Evolutionary conservation across 1,140 invertebrate species (phyloP).

Genomic region (Temnothorax curvispinosus): DNA sequence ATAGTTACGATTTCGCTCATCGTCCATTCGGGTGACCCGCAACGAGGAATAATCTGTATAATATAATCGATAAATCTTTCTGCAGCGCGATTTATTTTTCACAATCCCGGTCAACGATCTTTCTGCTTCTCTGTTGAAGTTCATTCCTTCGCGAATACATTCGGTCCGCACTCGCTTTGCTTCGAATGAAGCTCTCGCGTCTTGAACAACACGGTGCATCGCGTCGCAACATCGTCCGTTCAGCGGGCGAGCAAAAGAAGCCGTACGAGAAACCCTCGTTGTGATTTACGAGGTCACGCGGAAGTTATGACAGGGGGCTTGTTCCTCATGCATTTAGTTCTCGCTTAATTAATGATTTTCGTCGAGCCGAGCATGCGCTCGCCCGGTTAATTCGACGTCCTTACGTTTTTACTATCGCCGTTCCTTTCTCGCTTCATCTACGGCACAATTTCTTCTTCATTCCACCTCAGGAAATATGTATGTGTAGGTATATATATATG

Average conservation of each 20-base stretch:
- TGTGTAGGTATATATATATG: no score
- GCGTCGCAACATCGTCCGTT: not conserved
- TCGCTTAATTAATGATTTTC: constrained; percentile 61
- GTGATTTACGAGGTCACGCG: not conserved
- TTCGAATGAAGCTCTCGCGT: not conserved
- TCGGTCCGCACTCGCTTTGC: not conserved
- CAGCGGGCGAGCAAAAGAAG: not conserved
- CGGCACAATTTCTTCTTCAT: not conserved
- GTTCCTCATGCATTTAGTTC: constrained; percentile 40
- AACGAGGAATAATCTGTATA: not conserved
- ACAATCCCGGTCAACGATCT: not conserved
- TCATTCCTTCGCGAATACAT: not conserved
- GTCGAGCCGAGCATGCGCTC: constrained; percentile 12
- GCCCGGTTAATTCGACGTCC: constrained; percentile 11
- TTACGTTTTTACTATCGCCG: not conserved
- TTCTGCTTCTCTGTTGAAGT: not conserved
- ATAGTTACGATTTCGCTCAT: constrained; percentile 10
- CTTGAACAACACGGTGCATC: not conserved
- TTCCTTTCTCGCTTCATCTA: not conserved
- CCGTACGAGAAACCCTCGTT: not conserved
- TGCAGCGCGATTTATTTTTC: not conserved
- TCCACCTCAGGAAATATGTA: not conserved
- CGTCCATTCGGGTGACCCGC: not conserved
- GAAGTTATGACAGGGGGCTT: constrained; percentile 23
- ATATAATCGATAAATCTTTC: not conserved